Conservation (phyloP, 2,113 vertebrate genomes). For the Crotalus viridis region DNA sequence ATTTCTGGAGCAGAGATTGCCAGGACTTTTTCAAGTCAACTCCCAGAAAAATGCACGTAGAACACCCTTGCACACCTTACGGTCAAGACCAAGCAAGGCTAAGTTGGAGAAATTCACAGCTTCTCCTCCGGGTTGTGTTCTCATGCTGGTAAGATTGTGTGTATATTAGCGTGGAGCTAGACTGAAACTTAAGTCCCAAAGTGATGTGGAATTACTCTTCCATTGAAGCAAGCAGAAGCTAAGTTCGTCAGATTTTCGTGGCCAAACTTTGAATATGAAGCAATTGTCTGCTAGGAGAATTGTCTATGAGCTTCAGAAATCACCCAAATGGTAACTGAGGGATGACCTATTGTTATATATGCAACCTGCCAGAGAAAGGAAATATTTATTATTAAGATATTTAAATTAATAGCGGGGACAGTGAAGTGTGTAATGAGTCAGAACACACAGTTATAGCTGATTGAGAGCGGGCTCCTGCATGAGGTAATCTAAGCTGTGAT, state of each 20-base stretch:
- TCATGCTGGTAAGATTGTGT: neutral
- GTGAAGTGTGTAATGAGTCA: neutral
- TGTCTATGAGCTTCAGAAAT: neutral
- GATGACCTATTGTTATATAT: neutral
- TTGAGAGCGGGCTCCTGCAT: neutral
- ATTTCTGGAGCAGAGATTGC: neutral
- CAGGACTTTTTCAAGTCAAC: neutral
- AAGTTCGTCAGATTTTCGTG: neutral
- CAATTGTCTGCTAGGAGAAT: neutral
- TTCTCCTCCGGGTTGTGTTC: neutral
- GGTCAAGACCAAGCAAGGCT: neutral
- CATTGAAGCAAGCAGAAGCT: neutral
- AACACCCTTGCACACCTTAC: neutral
- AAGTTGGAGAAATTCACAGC: neutral
- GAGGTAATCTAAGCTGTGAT: neutral
- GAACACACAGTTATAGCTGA: neutral
- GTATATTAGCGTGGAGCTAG: neutral
- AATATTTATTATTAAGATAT: neutral
- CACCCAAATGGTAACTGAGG: neutral
- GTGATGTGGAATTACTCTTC: neutral
- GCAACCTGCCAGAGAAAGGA: neutral
- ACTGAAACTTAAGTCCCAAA: neutral
- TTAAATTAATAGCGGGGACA: neutral
- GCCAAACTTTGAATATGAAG: neutral
- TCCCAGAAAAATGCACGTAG: neutral